Evolutionary conservation across 1,140 invertebrate species (phyloP), one percentile per base, ranked within the genome.

Genomic region (Lepidurus packardi): DNA sequence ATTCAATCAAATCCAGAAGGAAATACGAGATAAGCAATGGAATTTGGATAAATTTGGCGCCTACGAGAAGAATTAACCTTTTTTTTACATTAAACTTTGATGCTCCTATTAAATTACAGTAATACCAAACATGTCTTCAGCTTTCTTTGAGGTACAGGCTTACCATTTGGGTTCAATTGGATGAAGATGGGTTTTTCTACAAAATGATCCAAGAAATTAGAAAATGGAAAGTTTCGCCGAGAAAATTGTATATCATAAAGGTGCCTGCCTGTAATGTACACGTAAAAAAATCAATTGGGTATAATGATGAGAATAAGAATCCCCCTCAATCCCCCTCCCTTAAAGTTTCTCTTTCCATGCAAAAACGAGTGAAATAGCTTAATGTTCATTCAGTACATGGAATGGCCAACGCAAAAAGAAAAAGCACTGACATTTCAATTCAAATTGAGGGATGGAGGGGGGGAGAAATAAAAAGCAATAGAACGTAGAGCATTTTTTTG

Each of bases 221-320:
- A 34, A 34, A 34, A 34, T 4, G 34, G 4, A 2, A 21, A n/a
- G 16, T 16, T 21, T 16, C 21, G 53, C 53, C 21, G 53, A 65
- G 53, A n/a, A 65, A 65, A 65, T 65, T 65, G 53, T 65, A 65
- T 65, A 65, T 65, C 53, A 65, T 65, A 65, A 65, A 65, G 53
- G 53, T 65, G 53, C 53, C 53, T 65, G 53, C 53, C 53, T 65
- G 53, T 65, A 65, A 65, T 65, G n/a, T 65, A 65, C 53, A 65
- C 53, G 53, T 65, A 65, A 65, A 65, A 65, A 65, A 65, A 13
- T n/a, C 21, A 21, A 13, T 47, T 65, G 8, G 34, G 3, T 34
- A 34, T 34, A n/a, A 65, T 65, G 21, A 65, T 65, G 16, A 65
- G 16, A 65, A 65, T 65, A 65, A 65, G 53, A 65, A 65, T n/a